phyloP scores from a whole-genome alignment of 2,113 vertebrate genomes.

The Alexandromys fortis region DNA sequence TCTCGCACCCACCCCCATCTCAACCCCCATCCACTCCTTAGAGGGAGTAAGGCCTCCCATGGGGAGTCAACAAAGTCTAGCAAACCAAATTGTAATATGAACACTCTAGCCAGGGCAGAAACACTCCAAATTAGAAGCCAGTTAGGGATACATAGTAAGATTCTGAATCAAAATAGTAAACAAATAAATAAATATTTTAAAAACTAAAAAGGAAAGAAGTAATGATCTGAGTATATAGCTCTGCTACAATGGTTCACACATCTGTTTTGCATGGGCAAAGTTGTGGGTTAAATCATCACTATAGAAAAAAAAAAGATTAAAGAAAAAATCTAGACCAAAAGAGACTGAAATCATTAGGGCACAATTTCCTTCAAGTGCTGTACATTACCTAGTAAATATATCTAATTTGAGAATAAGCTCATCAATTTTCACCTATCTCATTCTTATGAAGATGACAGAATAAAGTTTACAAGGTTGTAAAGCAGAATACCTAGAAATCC shows the following conservation, averaged over 20 bases:
- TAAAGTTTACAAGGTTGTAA: slow-evolving; percentile 28
- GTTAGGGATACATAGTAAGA: neutral
- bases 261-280: neutral
- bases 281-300: neutral
- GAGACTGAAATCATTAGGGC: neutral
- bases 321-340: neutral
- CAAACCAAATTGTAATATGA: neutral
- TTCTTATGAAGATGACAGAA: neutral
- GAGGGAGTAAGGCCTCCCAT: too few relatives aligned
- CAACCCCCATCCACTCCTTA: too few relatives aligned
- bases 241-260: neutral
- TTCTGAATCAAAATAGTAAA: neutral
- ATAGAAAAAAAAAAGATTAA: neutral
- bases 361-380: neutral
- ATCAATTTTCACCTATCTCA: neutral
- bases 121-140: neutral
- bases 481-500: neutral
- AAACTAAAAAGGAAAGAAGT: neutral
- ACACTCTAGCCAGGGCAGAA: neutral
- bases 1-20: too few relatives aligned
- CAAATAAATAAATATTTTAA: neutral
- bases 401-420: neutral
- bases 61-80: too few relatives aligned
- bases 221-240: neutral
- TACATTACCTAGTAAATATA: neutral